phyloP scores from a whole-genome alignment of 2,797 vertebrate genomes.

The Notamacropus eugenii region DNA sequence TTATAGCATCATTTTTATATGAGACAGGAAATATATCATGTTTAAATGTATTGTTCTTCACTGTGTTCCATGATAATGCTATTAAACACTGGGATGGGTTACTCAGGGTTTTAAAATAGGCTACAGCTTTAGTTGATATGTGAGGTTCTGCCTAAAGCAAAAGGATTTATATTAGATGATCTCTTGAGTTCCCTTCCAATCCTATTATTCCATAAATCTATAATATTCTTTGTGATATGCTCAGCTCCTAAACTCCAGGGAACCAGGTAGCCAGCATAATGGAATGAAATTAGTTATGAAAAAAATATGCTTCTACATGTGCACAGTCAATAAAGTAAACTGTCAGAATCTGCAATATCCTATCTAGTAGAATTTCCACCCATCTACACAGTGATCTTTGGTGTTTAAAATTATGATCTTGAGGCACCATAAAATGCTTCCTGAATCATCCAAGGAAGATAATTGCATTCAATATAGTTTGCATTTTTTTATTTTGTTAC shows the following conservation, averaged over 20 bases:
- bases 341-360: background rate
- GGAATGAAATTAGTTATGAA: background rate
- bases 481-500: slow-evolving; percentile 38
- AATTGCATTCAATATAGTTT: slow-evolving; percentile 35
- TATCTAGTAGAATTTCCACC: background rate
- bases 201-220: background rate
- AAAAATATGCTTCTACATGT: background rate
- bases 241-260: background rate
- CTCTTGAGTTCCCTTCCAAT: background rate
- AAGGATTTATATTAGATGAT: slow-evolving; percentile 31
- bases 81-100: slow-evolving; percentile 34
- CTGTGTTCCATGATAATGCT: slow-evolving; percentile 14
- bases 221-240: background rate
- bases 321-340: background rate
- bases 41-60: slow-evolving; percentile 11
- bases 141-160: slow-evolving; percentile 51
- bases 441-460: slow-evolving; percentile 32
- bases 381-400: background rate
- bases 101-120: slow-evolving; percentile 27
- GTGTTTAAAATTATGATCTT: background rate
- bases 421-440: slow-evolving; percentile 10
- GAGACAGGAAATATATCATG: slow-evolving; percentile 3
- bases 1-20: slow-evolving; percentile 6
- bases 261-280: background rate
- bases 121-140: slow-evolving; percentile 61